Evolutionary conservation across 53 echinoderm and acorn worm species (phyloP), one percentile per base, ranked within the genome.

Genomic region (Echinarachnius parma): DNA sequence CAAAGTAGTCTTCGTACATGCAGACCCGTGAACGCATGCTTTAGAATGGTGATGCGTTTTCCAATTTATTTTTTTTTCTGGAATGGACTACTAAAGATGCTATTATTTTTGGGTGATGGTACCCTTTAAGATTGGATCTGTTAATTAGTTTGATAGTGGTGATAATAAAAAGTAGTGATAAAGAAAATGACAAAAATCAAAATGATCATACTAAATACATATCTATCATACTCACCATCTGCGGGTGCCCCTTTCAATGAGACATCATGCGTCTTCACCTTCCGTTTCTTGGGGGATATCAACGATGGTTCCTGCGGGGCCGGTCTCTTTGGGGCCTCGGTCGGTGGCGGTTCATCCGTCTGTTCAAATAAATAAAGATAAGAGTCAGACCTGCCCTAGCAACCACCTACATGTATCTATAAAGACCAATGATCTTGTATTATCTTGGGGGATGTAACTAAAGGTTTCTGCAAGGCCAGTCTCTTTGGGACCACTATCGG

Each of bases 211-310:
- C 21, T 29, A 19, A 62, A n/a, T n/a, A n/a, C n/a, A n/a, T n/a
- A n/a, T n/a, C n/a, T n/a, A n/a, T n/a, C 3, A 24, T 44, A 57
- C 81, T 52, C 82, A 96, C 96, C 96, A 34, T 96, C 96, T 32
- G 81, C 46, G 21, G 88, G 83, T 2, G 91, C 87, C 19, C 85
- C 87, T 10, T 87, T 79, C 32, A 96, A 75, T 16, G 56, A 82
- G 25, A 96, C 61, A 23, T 96, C 96, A 15, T 88, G 60, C 0
- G 91, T 85, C 66, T 91, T 96, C 9, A 91, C 62, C 32, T 96
- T 96, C 57, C 85, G 88, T 78, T 88, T 96, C 83, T 91, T 96
- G 0, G 96, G 96, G 14, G 96, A 96, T 3, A 74, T 82, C 19
- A 81, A 61, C 0, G 88, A 28, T 0, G 82, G 62, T 9, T 90